Percentiles rank a stretch among this genome's conserved stretches.
These are phyloP conservation scores for Cynopterus brachyotis DNA, from an alignment of 2,113 vertebrate genomes.

Conservation along the genomic window DNA sequence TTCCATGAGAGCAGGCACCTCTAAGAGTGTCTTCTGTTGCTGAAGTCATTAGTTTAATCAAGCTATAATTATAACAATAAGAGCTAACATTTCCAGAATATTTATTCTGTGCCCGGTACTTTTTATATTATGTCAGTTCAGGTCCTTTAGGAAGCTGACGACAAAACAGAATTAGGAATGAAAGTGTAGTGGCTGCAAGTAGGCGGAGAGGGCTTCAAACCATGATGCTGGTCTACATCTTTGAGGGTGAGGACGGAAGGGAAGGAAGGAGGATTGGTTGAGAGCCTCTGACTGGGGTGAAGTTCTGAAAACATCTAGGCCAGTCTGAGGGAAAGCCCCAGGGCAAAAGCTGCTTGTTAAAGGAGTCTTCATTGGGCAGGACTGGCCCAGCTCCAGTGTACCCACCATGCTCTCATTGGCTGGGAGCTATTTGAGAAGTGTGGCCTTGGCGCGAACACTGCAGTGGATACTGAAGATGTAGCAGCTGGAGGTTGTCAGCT, in stretches of 20 bases:
- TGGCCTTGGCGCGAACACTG: neutral
- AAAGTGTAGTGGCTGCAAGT: neutral
- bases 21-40: neutral
- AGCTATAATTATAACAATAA: neutral
- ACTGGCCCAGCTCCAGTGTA: neutral
- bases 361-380: neutral
- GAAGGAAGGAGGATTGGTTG: neutral
- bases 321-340: neutral
- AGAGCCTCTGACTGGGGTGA: neutral
- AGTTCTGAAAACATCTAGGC: neutral
- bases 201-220: neutral
- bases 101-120: neutral
- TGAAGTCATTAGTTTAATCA: neutral
- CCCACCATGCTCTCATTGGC: rapidly evolving
- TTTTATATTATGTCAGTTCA: neutral
- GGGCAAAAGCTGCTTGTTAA: neutral
- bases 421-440: neutral
- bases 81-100: neutral
- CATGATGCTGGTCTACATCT: neutral
- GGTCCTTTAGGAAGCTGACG: neutral
- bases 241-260: neutral
- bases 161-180: neutral
- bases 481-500: neutral
- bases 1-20: neutral
- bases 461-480: neutral